Evolutionary conservation across 2,888 invertebrate genomes (phyloP).

Genomic region (Notocelia uddmanniana): DNA sequence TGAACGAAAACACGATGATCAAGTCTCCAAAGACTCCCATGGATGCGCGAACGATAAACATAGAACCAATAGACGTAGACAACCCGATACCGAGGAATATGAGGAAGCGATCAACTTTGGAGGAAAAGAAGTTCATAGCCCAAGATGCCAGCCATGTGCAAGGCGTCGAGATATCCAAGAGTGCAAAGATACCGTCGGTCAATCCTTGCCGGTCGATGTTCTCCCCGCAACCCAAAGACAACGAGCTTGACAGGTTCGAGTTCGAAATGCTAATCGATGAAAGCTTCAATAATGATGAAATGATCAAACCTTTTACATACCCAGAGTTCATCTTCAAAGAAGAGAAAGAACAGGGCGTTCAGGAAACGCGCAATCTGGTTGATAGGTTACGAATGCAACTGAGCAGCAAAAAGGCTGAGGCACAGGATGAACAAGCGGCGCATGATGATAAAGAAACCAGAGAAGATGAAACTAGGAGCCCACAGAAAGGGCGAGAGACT

Average conservation of each 20-base stretch:
- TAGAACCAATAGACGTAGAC: conserved; percentile 73
- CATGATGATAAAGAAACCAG: conserved; percentile 62
- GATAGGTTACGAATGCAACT: conserved; percentile 92
- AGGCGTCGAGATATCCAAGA: conserved; percentile 79
- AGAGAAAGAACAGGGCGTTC: conserved; percentile 92
- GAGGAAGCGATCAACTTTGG: conserved; percentile 68
- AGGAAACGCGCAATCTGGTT: conserved; percentile 93
- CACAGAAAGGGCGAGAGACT: conserved; percentile 61
- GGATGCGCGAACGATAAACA: conserved; percentile 76
- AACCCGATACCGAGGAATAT: conserved; percentile 63
- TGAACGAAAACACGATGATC: conserved; percentile 82
- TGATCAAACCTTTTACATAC: conserved; percentile 88
- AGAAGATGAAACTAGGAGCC: conserved; percentile 58
- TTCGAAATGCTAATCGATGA: conserved; percentile 88
- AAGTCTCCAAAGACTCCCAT: conserved; percentile 82
- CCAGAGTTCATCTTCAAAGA: conserved; percentile 90
- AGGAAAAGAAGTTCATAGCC: conserved; percentile 75
- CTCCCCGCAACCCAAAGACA: conserved; percentile 89
- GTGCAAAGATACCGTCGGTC: conserved; percentile 79
- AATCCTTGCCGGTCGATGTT: conserved; percentile 87
- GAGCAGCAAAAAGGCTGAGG: conserved; percentile 87
- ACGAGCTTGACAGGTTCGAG: conserved; percentile 84
- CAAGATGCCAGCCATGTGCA: conserved; percentile 79
- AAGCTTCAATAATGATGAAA: conserved; percentile 88
- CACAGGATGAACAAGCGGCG: conserved; percentile 67